Evolutionary conservation across 2,797 vertebrate species (phyloP), one percentile per base, ranked within the genome.

Genomic region (Microctenopoma stevenorrisi): DNA sequence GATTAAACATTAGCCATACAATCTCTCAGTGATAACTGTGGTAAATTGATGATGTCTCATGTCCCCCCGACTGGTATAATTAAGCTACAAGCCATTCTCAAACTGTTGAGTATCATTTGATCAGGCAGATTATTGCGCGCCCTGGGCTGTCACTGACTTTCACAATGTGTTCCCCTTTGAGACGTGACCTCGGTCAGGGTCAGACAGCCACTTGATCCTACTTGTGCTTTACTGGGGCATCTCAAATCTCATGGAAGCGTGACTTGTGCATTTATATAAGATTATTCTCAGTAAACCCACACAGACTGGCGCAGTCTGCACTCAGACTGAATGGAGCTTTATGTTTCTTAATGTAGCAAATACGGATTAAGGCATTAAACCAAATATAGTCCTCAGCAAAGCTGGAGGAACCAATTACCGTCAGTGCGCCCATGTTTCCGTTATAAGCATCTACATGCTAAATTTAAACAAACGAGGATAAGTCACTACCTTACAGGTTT

Each of bases 291-390:
- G 76, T 72, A 81, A 89, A 88, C 86, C 80, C 79, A 79, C 81
- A 76, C 78, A 86, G 78, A 83, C 75, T 47, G 64, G 43, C 82
- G 74, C 79, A 47, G 78, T 84, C 83, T 67, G 69, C 63, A 7
- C 84, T 73, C 79, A 72, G 64, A 83, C 84, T 86, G 68, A 87
- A 90, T 81, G 60, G 72, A 44, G 88, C 83, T 85, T 88, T 89
- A 85, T 85, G 69, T 85, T 85, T 87, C 71, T 82, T 86, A 87
- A 90, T 88, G 75, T 79, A 85, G 73, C 72, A 86, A 88, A 88
- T 86, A 83, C 79, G 85, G 87, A 92, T 90, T 86, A 88, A 83
- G 65, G 86, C 78, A 83, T 88, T 90, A 86, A 86, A 81, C 83
- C 82, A 89, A 90, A 90, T 86, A 86, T 81, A 85, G 86, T 84